phyloP scores from a whole-genome alignment of 2,888 invertebrate species.

The Creontiades dilutus region DNA sequence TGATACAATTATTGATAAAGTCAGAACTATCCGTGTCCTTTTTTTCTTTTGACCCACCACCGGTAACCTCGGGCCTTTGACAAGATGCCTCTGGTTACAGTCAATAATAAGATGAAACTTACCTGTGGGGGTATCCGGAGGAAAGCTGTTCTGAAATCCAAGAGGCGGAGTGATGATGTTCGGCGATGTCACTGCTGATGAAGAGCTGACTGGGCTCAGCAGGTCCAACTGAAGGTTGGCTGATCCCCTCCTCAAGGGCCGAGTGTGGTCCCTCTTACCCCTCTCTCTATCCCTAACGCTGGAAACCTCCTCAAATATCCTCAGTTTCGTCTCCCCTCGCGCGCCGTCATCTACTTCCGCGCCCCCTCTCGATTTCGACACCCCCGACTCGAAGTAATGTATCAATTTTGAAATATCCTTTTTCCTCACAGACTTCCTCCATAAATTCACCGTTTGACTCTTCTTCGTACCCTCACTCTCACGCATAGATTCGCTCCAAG shows the following conservation, averaged over 20 bases:
- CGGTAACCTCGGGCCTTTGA: too few species aligned
- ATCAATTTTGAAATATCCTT: conserved; percentile 59
- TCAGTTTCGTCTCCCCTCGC: neutral
- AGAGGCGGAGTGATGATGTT: conserved; percentile 57
- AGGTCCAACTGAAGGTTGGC: conserved; percentile 30
- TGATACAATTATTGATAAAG: too few species aligned
- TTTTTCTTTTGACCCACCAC: too few species aligned
- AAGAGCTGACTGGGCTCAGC: conserved; percentile 4
- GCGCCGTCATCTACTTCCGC: neutral
- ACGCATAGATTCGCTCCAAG: conserved; percentile 15
- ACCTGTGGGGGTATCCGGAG: conserved; percentile 10
- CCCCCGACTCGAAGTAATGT: conserved; percentile 59
- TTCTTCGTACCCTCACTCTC: conserved; percentile 2
- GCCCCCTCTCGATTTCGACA: neutral
- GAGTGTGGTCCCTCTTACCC: neutral
- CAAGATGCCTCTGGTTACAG: too few species aligned
- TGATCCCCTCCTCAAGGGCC: neutral
- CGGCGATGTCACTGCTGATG: conserved; percentile 1
- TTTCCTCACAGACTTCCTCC: conserved; percentile 33
- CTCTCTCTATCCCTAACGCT: conserved; percentile 41
- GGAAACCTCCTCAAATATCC: conserved; percentile 49
- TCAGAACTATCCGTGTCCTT: too few species aligned
- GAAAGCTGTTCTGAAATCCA: conserved; percentile 58
- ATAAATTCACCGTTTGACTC: neutral
- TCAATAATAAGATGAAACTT: neutral